Evolutionary conservation across 1,140 invertebrate species (phyloP).

Genomic region (Bactericera cockerelli): DNA sequence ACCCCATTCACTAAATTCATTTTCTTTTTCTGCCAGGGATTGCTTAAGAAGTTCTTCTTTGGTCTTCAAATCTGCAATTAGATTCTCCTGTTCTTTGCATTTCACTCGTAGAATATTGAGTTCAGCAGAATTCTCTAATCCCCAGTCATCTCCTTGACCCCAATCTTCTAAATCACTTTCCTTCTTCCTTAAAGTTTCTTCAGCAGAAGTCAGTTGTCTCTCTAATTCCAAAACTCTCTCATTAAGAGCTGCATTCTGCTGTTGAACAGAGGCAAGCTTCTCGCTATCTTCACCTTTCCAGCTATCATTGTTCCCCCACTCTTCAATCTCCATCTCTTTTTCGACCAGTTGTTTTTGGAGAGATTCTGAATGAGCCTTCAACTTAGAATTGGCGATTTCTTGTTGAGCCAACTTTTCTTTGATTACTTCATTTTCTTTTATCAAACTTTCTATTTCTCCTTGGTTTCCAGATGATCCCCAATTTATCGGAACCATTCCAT

Average conservation of each 20-base stretch:
- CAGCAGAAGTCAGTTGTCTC: neutral
- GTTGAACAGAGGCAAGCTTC: neutral
- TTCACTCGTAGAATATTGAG: neutral
- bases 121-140: neutral
- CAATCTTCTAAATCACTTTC: slow-evolving; percentile 8
- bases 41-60: neutral
- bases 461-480: neutral
- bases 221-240: neutral
- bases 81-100: neutral
- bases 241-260: neutral
- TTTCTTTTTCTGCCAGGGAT: neutral
- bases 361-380: slow-evolving; percentile 6
- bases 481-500: neutral
- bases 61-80: neutral
- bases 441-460: neutral
- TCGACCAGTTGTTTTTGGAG: neutral
- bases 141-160: neutral
- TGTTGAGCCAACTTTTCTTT: slow-evolving; percentile 1
- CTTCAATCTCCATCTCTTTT: neutral
- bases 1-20: no score
- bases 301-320: neutral
- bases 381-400: neutral
- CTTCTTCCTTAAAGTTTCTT: slow-evolving; percentile 3
- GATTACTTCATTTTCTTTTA: slow-evolving; percentile 1
- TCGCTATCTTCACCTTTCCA: neutral